phyloP scores from a whole-genome alignment of 2,797 vertebrate species.

The Calcarius lapponicus region DNA sequence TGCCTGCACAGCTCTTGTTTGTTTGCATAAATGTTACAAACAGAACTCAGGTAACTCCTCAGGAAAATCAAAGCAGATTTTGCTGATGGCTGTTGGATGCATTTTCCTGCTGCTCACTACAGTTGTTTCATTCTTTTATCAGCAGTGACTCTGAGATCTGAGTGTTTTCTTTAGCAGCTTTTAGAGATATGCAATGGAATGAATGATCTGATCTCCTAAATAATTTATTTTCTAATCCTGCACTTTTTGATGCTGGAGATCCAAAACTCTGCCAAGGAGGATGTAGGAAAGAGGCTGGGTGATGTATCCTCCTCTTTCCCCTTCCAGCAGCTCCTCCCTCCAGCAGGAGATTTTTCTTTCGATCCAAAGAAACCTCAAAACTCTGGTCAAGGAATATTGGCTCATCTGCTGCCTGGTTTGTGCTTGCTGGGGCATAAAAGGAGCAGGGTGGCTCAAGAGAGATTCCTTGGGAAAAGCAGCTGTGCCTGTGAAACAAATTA shows the following conservation, averaged over 20 bases:
- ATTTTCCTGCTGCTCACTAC: neutral
- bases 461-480: neutral
- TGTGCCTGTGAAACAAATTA: neutral
- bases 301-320: neutral
- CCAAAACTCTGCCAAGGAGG: neutral
- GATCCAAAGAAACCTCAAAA: neutral
- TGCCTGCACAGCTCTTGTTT: neutral
- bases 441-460: neutral
- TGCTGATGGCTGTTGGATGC: neutral
- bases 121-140: neutral
- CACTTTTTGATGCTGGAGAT: neutral
- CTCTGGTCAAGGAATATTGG: neutral
- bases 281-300: neutral
- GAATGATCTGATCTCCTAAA: neutral
- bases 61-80: neutral
- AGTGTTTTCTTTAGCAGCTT: neutral
- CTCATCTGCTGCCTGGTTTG: neutral
- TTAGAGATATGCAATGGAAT: neutral
- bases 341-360: neutral
- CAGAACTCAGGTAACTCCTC: neutral
- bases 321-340: neutral
- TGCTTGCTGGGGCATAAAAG: neutral
- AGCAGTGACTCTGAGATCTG: neutral
- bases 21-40: slow-evolving; percentile 12
- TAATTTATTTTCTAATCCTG: neutral